phyloP scores from a whole-genome alignment of 2,113 vertebrate genomes.

The Cettia cetti region DNA sequence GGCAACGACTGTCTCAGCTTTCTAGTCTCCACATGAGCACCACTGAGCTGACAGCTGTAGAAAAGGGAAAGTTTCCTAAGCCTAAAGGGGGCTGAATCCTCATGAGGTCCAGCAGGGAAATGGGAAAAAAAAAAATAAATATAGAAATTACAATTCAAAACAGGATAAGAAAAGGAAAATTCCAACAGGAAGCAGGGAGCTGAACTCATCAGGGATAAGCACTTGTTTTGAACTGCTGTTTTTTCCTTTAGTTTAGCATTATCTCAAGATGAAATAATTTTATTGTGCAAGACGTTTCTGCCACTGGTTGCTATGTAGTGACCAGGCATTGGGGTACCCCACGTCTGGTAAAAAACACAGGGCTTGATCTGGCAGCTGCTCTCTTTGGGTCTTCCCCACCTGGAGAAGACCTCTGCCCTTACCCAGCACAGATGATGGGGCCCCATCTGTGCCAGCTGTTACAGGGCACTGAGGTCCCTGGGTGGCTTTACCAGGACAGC shows the following conservation, averaged over 20 bases:
- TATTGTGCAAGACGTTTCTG: neutral
- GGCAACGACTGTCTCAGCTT: neutral
- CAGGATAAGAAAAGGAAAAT: neutral
- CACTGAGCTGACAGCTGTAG: neutral
- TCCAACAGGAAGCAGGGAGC: neutral
- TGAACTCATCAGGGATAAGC: neutral
- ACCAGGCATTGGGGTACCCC: neutral
- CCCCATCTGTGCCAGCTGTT: neutral
- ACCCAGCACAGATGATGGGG: neutral
- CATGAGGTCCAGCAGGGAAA: neutral
- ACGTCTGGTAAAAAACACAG: neutral
- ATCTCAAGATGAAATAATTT: neutral
- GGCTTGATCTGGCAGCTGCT: neutral
- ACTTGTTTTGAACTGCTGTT: neutral
- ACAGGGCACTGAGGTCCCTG: rapidly evolving
- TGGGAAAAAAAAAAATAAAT: too few relatives aligned
- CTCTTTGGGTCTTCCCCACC: neutral
- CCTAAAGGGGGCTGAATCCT: neutral
- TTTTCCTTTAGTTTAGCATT: neutral
- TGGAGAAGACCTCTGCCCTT: neutral
- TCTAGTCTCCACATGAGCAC: neutral
- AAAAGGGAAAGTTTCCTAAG: conserved; percentile 12
- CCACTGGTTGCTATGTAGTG: neutral
- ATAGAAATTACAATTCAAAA: neutral
- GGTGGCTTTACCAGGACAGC: neutral